Base-by-base conservation (phyloP, 2,888 invertebrate genomes). In the Cheiracanthium punctorium region DNA sequence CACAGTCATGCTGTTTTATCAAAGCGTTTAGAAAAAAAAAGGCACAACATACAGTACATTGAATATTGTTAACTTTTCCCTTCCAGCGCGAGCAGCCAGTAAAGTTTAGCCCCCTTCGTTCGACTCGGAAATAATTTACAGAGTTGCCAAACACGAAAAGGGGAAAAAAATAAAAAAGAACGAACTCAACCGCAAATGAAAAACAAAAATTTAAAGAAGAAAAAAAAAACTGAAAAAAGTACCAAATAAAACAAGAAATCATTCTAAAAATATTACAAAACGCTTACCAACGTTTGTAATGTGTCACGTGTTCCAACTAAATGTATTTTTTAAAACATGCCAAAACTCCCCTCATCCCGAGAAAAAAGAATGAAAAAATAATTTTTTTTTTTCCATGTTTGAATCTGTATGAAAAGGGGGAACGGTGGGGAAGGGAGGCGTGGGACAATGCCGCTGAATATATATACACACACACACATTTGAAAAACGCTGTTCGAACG, bases 291-390 rank as follows among this genome's bases (percentile, higher is more conserved):
- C 73, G 67, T 79, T 84, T 79, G 73, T 73, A 84, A 64, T 79
- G 70, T 79, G 73, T 85, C 84, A 85, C 84, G 79, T 79, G 79
- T 73, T 85, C 20, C 69, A 79, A 70, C 73, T 85, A 85, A 85
- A 85, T 79, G 74, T 69, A 82, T 79, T 85, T 85, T 84, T 85
- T 85, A 69, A 80, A 74, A 67, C 73, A 52, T 73, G 64, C 64
- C 41, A 33, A 30, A 14, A 65, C 37, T 37, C 28, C 69, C 69
- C 41, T 37, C 37, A 20, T 69, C 2, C n/a, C 4, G 20, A 20
- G 33, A 32, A 32, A 20, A 30, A 79, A 74, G 58, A 7, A 7
- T 37, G n/a, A n/a, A n/a, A 7, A 7, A 7, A 7, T 37, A 7
- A 7, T 37, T 37, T 37, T 37, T 37, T 37, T 58, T 58, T 58